Evolutionary conservation across 2,113 vertebrate genomes (phyloP).

Genomic region (Tetrax tetrax): DNA sequence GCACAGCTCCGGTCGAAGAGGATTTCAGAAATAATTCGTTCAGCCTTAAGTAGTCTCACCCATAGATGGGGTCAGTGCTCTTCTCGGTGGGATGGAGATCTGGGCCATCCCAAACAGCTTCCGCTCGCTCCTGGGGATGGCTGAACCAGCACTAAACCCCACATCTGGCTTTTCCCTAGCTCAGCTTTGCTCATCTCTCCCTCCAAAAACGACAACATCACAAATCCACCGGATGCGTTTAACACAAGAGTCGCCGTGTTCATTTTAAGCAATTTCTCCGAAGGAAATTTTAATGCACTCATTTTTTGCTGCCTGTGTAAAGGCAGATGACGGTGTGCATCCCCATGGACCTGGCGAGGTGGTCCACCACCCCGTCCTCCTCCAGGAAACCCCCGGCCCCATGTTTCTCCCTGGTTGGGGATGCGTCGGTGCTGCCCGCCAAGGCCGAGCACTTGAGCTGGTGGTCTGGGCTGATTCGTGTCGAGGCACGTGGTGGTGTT

Average conservation of each 20-base stretch:
- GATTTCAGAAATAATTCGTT: background rate
- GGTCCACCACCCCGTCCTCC: background rate
- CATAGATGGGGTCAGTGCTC: background rate
- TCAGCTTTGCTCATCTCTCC: background rate
- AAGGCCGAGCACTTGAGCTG: accelerated
- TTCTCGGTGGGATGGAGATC: background rate
- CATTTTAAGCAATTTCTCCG: background rate
- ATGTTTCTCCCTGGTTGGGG: background rate
- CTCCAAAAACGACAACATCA: background rate
- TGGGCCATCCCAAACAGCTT: background rate
- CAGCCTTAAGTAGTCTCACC: background rate
- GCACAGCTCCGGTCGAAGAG: background rate
- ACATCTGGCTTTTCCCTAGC: background rate
- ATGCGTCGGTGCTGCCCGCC: accelerated
- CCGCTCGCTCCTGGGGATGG: background rate
- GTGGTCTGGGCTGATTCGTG: background rate
- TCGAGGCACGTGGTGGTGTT: background rate
- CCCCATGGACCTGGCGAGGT: background rate
- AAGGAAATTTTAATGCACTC: background rate
- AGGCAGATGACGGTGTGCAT: background rate
- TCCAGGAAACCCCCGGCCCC: background rate
- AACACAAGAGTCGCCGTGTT: accelerated
- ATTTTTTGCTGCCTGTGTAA: background rate
- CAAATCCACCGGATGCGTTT: background rate
- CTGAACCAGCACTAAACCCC: background rate